Evolutionary conservation across 2,113 vertebrate genomes (phyloP).

Genomic region (Spilogale gracilis): DNA sequence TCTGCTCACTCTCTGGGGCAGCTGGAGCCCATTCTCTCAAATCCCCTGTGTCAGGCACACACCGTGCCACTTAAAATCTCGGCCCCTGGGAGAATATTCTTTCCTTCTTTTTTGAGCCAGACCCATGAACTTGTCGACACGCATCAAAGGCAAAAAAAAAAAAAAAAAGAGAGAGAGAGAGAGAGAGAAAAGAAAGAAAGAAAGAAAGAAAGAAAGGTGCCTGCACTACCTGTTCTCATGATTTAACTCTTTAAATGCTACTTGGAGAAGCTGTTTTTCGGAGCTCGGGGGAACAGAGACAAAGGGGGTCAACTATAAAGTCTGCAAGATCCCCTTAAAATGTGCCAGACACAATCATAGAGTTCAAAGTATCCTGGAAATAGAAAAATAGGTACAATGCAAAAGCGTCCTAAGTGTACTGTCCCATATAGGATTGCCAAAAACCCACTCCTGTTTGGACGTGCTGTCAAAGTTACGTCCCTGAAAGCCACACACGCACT

Average conservation of each 20-base stretch:
- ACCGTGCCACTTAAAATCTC: not conserved
- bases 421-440: not conserved
- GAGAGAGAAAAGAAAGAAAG: no score
- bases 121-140: not conserved
- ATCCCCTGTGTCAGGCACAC: conserved; percentile 71
- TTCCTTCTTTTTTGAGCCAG: not conserved
- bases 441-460: not conserved
- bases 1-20: conserved; percentile 67
- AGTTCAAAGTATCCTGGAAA: not conserved
- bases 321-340: not conserved
- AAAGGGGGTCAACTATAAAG: not conserved
- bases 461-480: not conserved
- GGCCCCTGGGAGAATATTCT: not conserved
- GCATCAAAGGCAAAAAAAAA: not conserved
- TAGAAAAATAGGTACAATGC: not conserved
- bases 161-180: rapidly evolving
- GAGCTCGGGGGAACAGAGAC: not conserved
- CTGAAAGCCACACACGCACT: not conserved
- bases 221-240: conserved; percentile 1
- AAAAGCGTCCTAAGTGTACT: not conserved
- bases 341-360: not conserved
- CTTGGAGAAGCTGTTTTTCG: not conserved
- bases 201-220: not conserved
- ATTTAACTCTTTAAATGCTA: not conserved
- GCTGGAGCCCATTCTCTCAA: conserved; percentile 68